Evolutionary conservation across 2,113 vertebrate species (phyloP).

Genomic region (Siniperca chuatsi): DNA sequence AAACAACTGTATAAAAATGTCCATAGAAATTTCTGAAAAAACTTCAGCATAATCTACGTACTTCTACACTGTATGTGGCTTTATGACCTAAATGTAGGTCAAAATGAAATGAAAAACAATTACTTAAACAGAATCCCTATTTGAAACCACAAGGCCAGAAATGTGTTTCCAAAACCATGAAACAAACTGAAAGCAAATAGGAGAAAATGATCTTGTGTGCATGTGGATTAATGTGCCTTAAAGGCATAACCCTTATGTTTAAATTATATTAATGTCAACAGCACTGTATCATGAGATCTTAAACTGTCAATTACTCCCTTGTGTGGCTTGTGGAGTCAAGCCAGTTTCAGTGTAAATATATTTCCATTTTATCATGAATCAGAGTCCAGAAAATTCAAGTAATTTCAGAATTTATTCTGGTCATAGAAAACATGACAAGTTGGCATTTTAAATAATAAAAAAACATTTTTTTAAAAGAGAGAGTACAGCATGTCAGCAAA

Average conservation of each 20-base stretch:
- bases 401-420: slow-evolving; percentile 58
- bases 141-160: neutral
- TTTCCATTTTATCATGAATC: neutral
- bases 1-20: too few relatives aligned
- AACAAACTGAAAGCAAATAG: neutral
- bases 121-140: neutral
- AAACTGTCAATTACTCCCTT: neutral
- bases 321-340: neutral
- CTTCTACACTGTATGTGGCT: neutral
- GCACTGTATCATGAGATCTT: neutral
- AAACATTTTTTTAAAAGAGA: neutral
- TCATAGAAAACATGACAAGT: slow-evolving; percentile 49
- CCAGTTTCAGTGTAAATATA: neutral
- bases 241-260: neutral
- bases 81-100: neutral
- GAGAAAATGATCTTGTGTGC: neutral
- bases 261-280: neutral
- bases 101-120: neutral
- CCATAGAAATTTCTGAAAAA: too few relatives aligned
- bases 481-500: slow-evolving; percentile 1
- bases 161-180: neutral
- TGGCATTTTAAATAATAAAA: slow-evolving; percentile 31
- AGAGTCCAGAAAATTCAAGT: slow-evolving; percentile 9
- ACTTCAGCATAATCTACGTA: too few relatives aligned
- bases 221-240: neutral